Conservation (phyloP, 2,113 vertebrate genomes). For the Silurus glanis region DNA sequence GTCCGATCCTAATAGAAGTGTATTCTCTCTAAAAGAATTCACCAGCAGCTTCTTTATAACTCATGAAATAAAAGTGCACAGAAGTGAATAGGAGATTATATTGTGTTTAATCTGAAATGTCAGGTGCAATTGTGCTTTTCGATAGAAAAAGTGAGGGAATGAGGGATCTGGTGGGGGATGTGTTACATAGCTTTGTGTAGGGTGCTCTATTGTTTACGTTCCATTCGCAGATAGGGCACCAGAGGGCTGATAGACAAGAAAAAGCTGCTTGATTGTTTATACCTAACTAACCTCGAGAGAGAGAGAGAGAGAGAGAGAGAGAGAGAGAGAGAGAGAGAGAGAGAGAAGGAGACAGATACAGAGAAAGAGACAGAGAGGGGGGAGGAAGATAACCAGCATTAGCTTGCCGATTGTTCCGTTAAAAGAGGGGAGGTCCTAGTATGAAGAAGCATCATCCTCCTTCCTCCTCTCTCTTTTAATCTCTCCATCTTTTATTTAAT, state of each 20-base stretch:
- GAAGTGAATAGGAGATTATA: conserved; percentile 6
- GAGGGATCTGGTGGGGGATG: conserved; percentile 43
- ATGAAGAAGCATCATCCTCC: conserved; percentile 41
- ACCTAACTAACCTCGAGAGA: conserved; percentile 57
- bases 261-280: conserved; percentile 74
- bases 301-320: conserved; percentile 45
- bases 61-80: conserved; percentile 29
- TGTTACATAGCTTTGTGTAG: conserved; percentile 36
- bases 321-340: not conserved
- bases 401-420: conserved; percentile 28
- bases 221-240: conserved; percentile 47
- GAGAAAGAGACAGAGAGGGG: conserved; percentile 31
- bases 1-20: conserved; percentile 59
- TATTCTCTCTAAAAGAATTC: conserved; percentile 54
- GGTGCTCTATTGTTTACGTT: conserved; percentile 68
- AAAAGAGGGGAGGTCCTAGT: conserved; percentile 49
- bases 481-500: conserved; percentile 31
- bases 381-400: conserved; percentile 37
- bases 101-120: conserved; percentile 20
- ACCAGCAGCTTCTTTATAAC: conserved; percentile 31
- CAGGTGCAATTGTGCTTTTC: conserved; percentile 23
- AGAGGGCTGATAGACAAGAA: conserved; percentile 35
- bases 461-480: conserved; percentile 17
- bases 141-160: conserved; percentile 8
- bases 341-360: conserved; percentile 25